phyloP scores from a whole-genome alignment of 2,888 invertebrate genomes.

The Xestia sexstrigata region DNA sequence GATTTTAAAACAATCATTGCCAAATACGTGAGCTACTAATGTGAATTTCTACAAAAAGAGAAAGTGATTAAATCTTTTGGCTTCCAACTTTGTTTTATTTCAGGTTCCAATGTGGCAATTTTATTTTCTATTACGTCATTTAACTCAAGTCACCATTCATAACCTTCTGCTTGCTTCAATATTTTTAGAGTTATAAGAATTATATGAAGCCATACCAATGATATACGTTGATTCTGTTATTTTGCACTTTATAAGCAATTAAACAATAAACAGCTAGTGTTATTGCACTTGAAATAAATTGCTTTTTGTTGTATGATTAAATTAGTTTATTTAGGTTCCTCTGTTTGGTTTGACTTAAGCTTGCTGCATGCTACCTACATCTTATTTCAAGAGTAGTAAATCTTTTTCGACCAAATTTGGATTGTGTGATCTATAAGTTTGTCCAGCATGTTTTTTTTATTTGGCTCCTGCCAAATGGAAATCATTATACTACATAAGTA shows the following conservation, averaged over 20 bases:
- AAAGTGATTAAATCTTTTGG: not conserved
- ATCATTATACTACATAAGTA: not conserved
- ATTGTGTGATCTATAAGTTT: too few relatives aligned
- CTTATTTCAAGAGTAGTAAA: not conserved
- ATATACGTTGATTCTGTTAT: not conserved
- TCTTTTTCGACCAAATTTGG: not conserved
- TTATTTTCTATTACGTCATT: slow-evolving; percentile 6
- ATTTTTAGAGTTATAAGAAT: not conserved
- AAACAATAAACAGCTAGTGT: too few relatives aligned
- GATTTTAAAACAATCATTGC: not conserved
- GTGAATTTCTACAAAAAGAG: not conserved
- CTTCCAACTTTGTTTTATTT: not conserved
- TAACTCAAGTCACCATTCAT: too few relatives aligned
- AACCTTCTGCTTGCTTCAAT: not conserved
- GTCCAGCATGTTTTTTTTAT: not conserved
- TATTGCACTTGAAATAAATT: too few relatives aligned
- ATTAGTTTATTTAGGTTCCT: not conserved
- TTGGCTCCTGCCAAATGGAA: not conserved
- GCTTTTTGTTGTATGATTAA: not conserved
- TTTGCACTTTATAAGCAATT: not conserved
- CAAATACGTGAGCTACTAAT: slow-evolving; percentile 2
- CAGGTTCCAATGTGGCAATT: not conserved
- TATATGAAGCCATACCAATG: not conserved
- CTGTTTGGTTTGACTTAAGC: not conserved
- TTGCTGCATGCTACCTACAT: not conserved